Conservation (phyloP, 35 echinoderm and acorn worm genomes). For the Holothuria glaberrima region DNA sequence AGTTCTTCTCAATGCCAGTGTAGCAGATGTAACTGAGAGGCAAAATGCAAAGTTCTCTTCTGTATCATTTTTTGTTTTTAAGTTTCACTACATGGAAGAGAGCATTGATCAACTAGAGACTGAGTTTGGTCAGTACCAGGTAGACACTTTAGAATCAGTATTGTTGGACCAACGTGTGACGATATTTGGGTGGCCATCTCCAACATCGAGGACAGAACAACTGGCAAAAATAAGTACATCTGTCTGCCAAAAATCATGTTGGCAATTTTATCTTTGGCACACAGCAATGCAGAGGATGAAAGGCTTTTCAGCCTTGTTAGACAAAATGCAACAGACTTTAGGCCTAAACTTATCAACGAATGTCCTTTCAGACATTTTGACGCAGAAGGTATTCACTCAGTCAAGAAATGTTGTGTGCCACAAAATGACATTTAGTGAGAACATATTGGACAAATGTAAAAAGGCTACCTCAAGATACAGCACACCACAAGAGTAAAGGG, state of each 20-base stretch:
- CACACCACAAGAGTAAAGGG: conserved; percentile 22
- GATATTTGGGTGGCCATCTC: conserved; percentile 66
- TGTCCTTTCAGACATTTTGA: conserved; percentile 61
- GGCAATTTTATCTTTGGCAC: conserved; percentile 62
- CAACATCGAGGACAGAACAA: conserved; percentile 66
- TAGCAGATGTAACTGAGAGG: conserved; percentile 62
- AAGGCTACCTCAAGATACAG: conserved; percentile 30
- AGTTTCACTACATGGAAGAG: conserved; percentile 63
- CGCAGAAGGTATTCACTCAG: conserved; percentile 35
- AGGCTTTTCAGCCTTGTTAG: conserved; percentile 68
- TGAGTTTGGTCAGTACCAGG: conserved; percentile 5
- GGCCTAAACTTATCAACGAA: conserved; percentile 50
- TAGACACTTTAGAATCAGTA: conserved; percentile 47
- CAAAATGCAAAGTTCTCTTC: conserved; percentile 47
- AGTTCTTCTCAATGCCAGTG: conserved; percentile 59
- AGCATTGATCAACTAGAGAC: conserved; percentile 58
- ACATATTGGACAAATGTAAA: conserved; percentile 57
- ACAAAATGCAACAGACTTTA: conserved; percentile 74
- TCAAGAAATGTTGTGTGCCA: conserved; percentile 32
- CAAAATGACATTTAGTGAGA: conserved; percentile 40
- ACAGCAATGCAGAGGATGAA: conserved; percentile 77
- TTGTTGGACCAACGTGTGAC: conserved; percentile 49
- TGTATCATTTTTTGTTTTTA: conserved; percentile 45
- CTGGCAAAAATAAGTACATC: conserved; percentile 50
- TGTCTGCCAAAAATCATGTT: conserved; percentile 67